phyloP scores from a whole-genome alignment of 2,888 invertebrate genomes.

The Mesopsocus fuscifrons region DNA sequence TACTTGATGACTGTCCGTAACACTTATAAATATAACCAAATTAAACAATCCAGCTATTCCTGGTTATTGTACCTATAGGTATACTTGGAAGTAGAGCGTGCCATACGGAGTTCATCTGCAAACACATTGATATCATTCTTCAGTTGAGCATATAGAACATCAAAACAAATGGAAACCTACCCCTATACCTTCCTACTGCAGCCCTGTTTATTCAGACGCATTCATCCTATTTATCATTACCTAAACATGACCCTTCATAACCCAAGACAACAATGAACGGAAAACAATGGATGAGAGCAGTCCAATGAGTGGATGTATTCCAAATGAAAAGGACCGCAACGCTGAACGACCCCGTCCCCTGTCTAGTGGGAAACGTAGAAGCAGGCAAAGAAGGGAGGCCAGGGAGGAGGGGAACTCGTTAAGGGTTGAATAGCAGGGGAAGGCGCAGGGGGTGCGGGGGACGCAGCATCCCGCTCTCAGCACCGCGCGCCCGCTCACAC shows the following conservation, averaged over 20 bases:
- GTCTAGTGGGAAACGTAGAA: constrained; percentile 2
- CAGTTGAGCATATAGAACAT: too few species aligned
- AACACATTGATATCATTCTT: too few species aligned
- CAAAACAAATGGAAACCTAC: too few species aligned
- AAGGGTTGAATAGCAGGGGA: constrained; percentile 9
- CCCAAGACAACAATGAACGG: not conserved
- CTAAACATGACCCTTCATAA: not conserved
- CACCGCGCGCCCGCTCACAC: constrained; percentile 2
- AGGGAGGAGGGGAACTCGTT: constrained; percentile 5
- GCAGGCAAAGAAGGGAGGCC: constrained; percentile 3
- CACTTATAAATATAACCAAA: too few species aligned
- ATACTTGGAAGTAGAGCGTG: too few species aligned
- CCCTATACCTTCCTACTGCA: too few species aligned
- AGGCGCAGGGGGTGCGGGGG: constrained; percentile 1
- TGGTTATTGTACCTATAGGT: too few species aligned
- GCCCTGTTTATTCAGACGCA: too few species aligned
- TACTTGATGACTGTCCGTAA: too few species aligned
- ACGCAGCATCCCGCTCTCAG: constrained; percentile 8
- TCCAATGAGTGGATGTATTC: not conserved
- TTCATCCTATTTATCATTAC: too few species aligned
- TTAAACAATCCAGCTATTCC: too few species aligned
- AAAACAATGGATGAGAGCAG: not conserved
- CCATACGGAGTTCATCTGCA: too few species aligned
- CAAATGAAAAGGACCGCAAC: not conserved
- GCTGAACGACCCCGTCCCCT: not conserved